Evolutionary conservation across 2,797 vertebrate genomes (phyloP).

Genomic region (Iguana delicatissima): DNA sequence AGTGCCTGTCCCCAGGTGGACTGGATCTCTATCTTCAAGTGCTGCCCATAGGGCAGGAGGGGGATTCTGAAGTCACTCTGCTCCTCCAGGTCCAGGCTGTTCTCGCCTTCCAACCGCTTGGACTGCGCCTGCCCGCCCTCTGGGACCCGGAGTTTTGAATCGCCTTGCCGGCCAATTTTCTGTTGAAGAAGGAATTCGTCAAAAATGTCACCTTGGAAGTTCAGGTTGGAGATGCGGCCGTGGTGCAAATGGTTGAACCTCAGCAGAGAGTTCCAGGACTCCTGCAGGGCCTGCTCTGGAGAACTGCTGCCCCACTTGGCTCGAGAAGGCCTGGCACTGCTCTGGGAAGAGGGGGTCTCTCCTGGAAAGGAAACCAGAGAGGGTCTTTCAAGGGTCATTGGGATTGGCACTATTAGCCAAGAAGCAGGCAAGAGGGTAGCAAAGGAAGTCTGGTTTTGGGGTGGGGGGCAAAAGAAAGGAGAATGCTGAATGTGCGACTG

Average conservation of each 20-base stretch:
- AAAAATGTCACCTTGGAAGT: conserved; percentile 91
- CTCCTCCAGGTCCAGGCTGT: conserved; percentile 71
- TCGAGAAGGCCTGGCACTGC: conserved; percentile 58
- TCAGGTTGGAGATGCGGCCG: conserved; percentile 91
- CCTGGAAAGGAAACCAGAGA: conserved; percentile 75
- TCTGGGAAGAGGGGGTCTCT: conserved; percentile 61
- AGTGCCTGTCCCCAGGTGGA: conserved; percentile 97
- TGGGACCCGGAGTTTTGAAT: conserved; percentile 38
- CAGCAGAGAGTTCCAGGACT: conserved; percentile 92
- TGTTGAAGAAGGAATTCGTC: conserved; percentile 94
- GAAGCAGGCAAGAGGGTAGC: background rate
- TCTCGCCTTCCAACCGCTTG: conserved; percentile 74
- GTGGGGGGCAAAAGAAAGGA: background rate
- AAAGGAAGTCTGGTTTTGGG: background rate
- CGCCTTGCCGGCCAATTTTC: conserved; percentile 65
- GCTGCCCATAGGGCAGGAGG: conserved; percentile 89
- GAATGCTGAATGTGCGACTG: background rate
- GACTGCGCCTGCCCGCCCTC: conserved; percentile 51
- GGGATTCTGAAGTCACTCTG: conserved; percentile 90
- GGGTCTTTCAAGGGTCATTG: background rate
- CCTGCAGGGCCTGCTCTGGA: conserved; percentile 87
- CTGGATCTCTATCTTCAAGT: conserved; percentile 87
- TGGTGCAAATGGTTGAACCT: conserved; percentile 94
- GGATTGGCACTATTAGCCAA: background rate
- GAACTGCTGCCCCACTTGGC: conserved; percentile 79